These are phyloP conservation scores for Arnoldichthys spilopterus DNA, from an alignment of 2,797 vertebrate genomes.

Conservation along the genomic window DNA sequence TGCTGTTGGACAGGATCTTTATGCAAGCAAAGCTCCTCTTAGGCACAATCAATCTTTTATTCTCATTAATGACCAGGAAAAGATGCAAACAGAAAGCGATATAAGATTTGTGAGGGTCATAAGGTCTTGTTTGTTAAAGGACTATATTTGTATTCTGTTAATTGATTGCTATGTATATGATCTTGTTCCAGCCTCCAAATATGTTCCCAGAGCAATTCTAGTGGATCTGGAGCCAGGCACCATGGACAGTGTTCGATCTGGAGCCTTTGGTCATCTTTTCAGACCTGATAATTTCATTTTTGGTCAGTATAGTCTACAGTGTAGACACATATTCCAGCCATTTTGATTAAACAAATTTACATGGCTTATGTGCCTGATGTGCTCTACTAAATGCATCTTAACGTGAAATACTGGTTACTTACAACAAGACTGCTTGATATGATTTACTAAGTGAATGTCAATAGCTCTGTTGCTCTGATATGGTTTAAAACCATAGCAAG, in stretches of 20 bases:
- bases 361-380: background rate
- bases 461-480: background rate
- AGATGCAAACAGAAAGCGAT: background rate
- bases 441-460: background rate
- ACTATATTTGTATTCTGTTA: background rate
- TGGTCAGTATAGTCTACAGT: slow-evolving; percentile 43
- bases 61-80: background rate
- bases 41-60: background rate
- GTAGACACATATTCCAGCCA: background rate
- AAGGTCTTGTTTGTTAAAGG: background rate
- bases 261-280: slow-evolving; percentile 51
- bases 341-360: background rate
- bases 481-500: background rate
- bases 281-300: slow-evolving; percentile 58
- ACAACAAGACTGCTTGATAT: background rate
- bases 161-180: slow-evolving; percentile 4
- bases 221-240: slow-evolving; percentile 56
- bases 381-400: background rate
- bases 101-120: background rate
- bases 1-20: background rate
- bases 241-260: slow-evolving; percentile 56
- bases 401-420: too few relatives aligned
- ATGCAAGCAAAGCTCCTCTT: background rate
- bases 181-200: slow-evolving; percentile 49
- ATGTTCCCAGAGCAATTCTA: slow-evolving; percentile 57